Evolutionary conservation across 1,140 invertebrate genomes (phyloP), one percentile per base, ranked within the genome.

Genomic region (Halesus radiatus): DNA sequence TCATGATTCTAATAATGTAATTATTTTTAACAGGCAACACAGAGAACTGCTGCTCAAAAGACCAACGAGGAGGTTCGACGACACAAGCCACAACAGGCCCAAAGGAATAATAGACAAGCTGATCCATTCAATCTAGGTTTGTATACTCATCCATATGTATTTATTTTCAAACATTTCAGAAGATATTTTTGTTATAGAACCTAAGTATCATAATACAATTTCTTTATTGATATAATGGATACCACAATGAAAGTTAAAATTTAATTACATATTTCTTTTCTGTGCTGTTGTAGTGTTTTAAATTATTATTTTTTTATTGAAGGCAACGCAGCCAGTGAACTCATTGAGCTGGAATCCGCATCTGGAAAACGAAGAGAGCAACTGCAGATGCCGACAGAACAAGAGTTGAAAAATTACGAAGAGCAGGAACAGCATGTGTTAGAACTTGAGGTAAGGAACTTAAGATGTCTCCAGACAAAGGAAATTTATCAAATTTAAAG

Each of bases 391-490:
- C 94, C 97, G 85, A 95, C 96, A 81, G 96, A 98, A 86, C 91
- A 94, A 45, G 95, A 98, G 88, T 87, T 99, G 62, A 91, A 95
- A 84, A 92, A 95, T 83, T 89, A 99, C 1, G 94, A 96, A 86
- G 96, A 98, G 87, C 93, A 98, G 85, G 97, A 99, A 91, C 92
- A 95, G 84, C 95, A 97, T 81, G 97, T 98, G 83, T 91, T 93
- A 81, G 94, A 98, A 87, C 90, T 99, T 62, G 98, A 99, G 92
- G 96, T 97, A 89, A 45, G 37, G 10, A 45, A 13, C 1, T 45
- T 45, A 13, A 45, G 37, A 45, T 45, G 3, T 45, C 37, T 45
- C 13, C 2, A 45, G 7, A 45, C 37, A 45, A 13, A 45, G 37
- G 7, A 45, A 45, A 13, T 45, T 45, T 10, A 45, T 10, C 1